Percentiles rank a stretch among this genome's conserved stretches.
Evolutionary conservation across 1,140 invertebrate genomes (phyloP).

Genomic region (Platyscapa corneri): DNA sequence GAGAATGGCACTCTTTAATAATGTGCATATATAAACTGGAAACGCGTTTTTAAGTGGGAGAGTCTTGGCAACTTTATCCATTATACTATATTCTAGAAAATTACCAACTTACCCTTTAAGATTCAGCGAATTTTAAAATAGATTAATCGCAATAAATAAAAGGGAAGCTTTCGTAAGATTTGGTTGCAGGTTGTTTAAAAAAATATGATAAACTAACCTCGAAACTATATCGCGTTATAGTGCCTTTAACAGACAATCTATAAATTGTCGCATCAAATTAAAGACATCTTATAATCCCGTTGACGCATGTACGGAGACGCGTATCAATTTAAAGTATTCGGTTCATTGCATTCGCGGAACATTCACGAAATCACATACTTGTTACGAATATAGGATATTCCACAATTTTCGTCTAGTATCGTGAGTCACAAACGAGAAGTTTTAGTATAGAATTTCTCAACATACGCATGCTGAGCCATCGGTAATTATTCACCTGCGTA

Average conservation of each 20-base stretch:
- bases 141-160: too few species aligned
- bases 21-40: too few species aligned
- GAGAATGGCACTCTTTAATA: too few species aligned
- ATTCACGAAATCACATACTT: background rate
- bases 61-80: background rate
- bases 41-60: too few species aligned
- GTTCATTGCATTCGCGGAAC: background rate
- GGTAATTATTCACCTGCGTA: too few species aligned
- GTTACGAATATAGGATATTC: background rate
- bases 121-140: background rate
- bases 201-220: background rate
- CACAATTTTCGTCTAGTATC: background rate
- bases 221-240: too few species aligned
- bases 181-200: background rate
- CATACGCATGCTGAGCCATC: too few species aligned
- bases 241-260: too few species aligned
- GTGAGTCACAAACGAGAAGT: background rate
- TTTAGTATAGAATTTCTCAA: background rate
- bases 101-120: background rate
- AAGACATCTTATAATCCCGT: background rate
- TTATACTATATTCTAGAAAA: background rate
- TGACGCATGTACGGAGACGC: background rate
- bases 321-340: background rate
- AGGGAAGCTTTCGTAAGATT: background rate
- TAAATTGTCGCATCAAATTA: too few species aligned